Base-by-base conservation (phyloP, 2,113 vertebrate genomes). In the Platysternon megacephalum region DNA sequence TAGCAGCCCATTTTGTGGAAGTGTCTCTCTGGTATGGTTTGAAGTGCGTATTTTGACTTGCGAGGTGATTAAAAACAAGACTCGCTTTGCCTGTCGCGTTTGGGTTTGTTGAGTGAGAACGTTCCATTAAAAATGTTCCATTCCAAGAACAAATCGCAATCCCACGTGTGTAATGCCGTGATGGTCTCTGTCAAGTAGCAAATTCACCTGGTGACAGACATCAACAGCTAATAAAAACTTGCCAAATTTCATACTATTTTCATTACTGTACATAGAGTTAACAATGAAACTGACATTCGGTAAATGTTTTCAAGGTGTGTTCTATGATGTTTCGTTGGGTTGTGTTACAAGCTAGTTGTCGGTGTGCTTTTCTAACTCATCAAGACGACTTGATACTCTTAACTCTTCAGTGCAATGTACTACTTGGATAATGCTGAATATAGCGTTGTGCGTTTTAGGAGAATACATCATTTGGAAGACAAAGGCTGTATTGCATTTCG, bases 291-390 rank as follows among this genome's bases (percentile, higher is more conserved):
- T 26, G 24, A 39, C 56, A 35, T 81, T 76, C 24, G 48, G 19
- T 28, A 87, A 86, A 76, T 28, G 21, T 61, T 83, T 83, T 76
- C 44, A 49, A 79, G 14, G 14, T 51, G 39, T 92, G 48, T 88
- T 93, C 91, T 22, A 2, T 11, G 88, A 79, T 85, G 26, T 78
- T 28, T 85, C 8, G 28, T 81, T 95, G 81, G 90, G 13, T 68
- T 6, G 5, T 86, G 72, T 91, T 85, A 91, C 74, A 91, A 65
- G 90, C 83, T 91, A 65, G 91, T 44, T 84, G 88, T 93, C 44
- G 0, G 39, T 86, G 91, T 92, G 94, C 78, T 95, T 90, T 83
- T 84, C 46, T 3, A 82, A 14, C 11, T 16, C 65, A 89, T 2
- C 0, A 10, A 26, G 87, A 51, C 7, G 84, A 28, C 74, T 92